These are phyloP conservation scores for Tetragonula clypearis DNA, from an alignment of 1,140 invertebrate species.

Conservation along the genomic window DNA sequence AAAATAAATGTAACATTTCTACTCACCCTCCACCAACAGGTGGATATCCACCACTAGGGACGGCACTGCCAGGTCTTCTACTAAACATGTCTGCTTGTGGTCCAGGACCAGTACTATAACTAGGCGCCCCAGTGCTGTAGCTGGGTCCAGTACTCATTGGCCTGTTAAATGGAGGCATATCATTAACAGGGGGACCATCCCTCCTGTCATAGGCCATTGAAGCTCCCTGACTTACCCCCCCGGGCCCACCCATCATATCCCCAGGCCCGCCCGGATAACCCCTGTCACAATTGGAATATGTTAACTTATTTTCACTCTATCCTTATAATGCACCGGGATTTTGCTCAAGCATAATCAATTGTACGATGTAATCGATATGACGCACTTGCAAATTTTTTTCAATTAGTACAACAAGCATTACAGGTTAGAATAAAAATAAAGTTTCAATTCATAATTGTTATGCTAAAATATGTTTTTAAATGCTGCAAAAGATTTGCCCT, in stretches of 20 bases:
- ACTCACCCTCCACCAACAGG: conserved; percentile 78
- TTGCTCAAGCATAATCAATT: conserved; percentile 25
- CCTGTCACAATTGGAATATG: conserved; percentile 58
- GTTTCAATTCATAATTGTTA: conserved; percentile 31
- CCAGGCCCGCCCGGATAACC: conserved; percentile 61
- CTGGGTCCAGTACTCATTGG: conserved; percentile 78
- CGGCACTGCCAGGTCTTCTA: conserved; percentile 79
- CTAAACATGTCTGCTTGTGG: conserved; percentile 81
- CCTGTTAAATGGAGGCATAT: conserved; percentile 71
- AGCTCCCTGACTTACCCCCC: conserved; percentile 61
- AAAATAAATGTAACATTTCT: background rate
- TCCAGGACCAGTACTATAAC: conserved; percentile 79
- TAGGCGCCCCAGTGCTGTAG: conserved; percentile 79
- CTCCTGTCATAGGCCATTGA: conserved; percentile 57
- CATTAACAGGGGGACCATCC: conserved; percentile 59
- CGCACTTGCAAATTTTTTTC: background rate
- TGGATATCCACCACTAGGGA: conserved; percentile 78
- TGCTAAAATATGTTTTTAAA: background rate
- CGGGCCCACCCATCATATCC: conserved; percentile 60
- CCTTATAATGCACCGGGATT: conserved; percentile 31
- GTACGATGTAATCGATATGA: background rate
- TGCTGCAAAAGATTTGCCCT: background rate
- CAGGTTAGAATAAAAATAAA: conserved; percentile 64
- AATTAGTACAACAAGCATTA: conserved; percentile 34
- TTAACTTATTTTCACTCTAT: conserved; percentile 66